phyloP scores from a whole-genome alignment of 2,113 vertebrate species.

The Melanostigma gelatinosum region DNA sequence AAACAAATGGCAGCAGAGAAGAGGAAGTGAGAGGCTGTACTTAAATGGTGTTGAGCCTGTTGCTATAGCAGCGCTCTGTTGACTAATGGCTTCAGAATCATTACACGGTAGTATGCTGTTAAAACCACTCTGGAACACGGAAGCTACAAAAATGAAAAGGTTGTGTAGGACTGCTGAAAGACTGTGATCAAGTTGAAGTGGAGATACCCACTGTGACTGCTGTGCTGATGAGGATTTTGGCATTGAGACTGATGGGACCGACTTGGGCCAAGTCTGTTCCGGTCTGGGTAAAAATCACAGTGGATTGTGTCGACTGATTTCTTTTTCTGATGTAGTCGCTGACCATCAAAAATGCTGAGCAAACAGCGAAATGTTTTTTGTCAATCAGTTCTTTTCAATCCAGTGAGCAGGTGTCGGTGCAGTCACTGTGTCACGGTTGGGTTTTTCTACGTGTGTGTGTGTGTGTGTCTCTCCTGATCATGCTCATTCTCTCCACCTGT shows the following conservation, averaged over 20 bases:
- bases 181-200: neutral
- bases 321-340: neutral
- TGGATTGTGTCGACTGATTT: neutral
- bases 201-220: neutral
- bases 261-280: neutral
- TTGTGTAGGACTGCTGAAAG: neutral
- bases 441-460: too few relatives aligned
- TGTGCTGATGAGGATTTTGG: neutral
- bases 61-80: constrained; percentile 58
- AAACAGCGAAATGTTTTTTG: neutral
- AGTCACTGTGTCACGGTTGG: neutral
- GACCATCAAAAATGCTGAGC: neutral
- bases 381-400: neutral
- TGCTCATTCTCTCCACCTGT: too few relatives aligned
- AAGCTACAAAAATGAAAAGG: constrained; percentile 6
- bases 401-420: neutral
- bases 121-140: constrained; percentile 14
- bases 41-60: constrained; percentile 52
- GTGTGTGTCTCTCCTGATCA: too few relatives aligned
- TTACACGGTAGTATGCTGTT: constrained; percentile 1
- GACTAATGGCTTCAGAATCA: constrained; percentile 25
- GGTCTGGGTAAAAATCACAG: neutral
- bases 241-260: neutral
- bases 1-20: neutral
- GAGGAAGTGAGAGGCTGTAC: constrained; percentile 15